Percentiles rank a stretch among this genome's conserved stretches.
phyloP scores from a whole-genome alignment of 2,113 vertebrate genomes.

The Pomatorhinus ruficollis region DNA sequence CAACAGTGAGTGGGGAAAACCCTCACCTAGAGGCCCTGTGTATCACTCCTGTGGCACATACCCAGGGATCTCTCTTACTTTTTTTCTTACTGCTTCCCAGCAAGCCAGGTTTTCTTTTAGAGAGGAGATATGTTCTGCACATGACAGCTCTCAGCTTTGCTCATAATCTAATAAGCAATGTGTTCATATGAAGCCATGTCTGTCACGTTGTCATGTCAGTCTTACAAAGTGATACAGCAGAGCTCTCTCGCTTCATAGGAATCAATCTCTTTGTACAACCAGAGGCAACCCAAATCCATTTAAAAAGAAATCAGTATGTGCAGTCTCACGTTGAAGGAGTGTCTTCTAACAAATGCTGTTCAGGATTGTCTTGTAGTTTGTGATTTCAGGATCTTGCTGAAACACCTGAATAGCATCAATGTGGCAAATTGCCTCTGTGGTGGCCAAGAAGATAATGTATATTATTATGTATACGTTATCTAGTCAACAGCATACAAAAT shows the following conservation, averaged over 20 bases:
- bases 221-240: neutral
- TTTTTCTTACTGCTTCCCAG: neutral
- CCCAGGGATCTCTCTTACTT: neutral
- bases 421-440: neutral
- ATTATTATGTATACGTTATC: neutral
- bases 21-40: neutral
- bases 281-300: slow-evolving; percentile 29
- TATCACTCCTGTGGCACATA: neutral
- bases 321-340: neutral
- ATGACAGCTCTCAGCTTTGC: neutral
- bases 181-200: neutral
- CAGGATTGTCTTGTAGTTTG: neutral
- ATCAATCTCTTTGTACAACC: slow-evolving; percentile 39
- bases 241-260: neutral
- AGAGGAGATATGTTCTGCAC: neutral
- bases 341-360: neutral
- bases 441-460: neutral
- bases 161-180: slow-evolving; percentile 29
- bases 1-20: neutral
- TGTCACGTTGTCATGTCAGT: slow-evolving; percentile 8
- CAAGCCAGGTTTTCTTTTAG: neutral
- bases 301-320: neutral
- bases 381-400: neutral
- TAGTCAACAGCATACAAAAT: neutral
- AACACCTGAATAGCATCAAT: neutral